A percentile compares a stretch with the other conserved stretches of the same genome.
phyloP scores from a whole-genome alignment of 2,113 vertebrate species.

The Ascaphus truei region DNA sequence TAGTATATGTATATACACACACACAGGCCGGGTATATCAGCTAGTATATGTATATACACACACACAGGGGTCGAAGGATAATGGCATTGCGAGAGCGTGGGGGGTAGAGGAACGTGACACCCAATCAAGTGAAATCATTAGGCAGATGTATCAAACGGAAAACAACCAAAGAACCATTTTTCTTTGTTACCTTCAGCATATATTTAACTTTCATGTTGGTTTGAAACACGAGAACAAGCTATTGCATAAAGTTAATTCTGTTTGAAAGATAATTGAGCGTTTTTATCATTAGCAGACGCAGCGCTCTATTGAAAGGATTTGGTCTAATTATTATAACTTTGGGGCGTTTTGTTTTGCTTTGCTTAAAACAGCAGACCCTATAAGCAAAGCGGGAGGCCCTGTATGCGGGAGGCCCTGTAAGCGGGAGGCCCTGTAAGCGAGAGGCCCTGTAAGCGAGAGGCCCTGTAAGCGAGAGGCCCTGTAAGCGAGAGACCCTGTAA shows the following conservation, averaged over 20 bases:
- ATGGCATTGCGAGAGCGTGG: neutral
- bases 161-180: neutral
- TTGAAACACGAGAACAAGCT: slow-evolving; percentile 49
- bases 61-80: neutral
- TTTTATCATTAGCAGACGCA: slow-evolving; percentile 50
- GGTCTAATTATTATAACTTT: slow-evolving; percentile 53
- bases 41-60: too few species aligned
- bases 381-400: too few species aligned
- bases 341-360: neutral
- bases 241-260: slow-evolving; percentile 54
- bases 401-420: too few species aligned
- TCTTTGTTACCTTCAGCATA: slow-evolving; percentile 26
- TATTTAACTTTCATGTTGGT: slow-evolving; percentile 48
- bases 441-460: too few species aligned
- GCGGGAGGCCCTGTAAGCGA: too few species aligned
- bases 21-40: too few species aligned
- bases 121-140: slow-evolving; percentile 28
- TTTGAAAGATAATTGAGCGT: slow-evolving; percentile 55
- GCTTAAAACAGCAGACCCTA: too few species aligned
- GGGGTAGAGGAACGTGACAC: slow-evolving; percentile 7
- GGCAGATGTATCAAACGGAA: slow-evolving; percentile 4
- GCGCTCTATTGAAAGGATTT: slow-evolving; percentile 51
- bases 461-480: too few species aligned
- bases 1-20: too few species aligned
- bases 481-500: too few species aligned